Evolutionary conservation across 2,113 vertebrate species (phyloP).

Genomic region (Tragulus kanchil): DNA sequence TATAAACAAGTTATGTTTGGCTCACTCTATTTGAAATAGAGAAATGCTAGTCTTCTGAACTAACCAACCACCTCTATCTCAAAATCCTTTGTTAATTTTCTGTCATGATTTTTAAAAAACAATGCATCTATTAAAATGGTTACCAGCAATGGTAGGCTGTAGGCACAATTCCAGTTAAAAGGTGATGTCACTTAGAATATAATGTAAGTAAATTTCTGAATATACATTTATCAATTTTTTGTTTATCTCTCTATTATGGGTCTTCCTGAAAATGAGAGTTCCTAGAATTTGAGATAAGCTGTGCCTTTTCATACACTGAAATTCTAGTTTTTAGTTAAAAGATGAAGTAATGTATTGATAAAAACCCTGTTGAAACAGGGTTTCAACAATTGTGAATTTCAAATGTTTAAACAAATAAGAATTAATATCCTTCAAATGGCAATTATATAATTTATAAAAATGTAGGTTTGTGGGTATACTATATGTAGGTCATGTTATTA

Average conservation of each 20-base stretch:
- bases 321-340: not conserved
- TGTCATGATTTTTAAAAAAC: not conserved
- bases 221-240: not conserved
- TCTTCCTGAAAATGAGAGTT: not conserved
- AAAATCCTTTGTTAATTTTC: not conserved
- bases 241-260: not conserved
- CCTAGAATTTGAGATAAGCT: slow-evolving; percentile 16
- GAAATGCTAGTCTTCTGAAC: not conserved
- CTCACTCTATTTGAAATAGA: not conserved
- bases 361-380: not conserved
- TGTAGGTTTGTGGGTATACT: not conserved
- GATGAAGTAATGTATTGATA: not conserved
- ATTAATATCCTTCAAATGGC: not conserved
- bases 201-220: slow-evolving; percentile 2
- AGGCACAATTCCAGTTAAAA: not conserved
- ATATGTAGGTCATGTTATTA: not conserved
- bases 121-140: not conserved
- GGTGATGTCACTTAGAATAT: not conserved
- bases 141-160: not conserved
- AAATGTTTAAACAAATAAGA: slow-evolving; percentile 50
- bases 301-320: not conserved
- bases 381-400: not conserved
- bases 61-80: not conserved
- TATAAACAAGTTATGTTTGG: not conserved
- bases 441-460: not conserved